phyloP scores from a whole-genome alignment of 1,140 invertebrate species.

The Ceratina australensis region DNA sequence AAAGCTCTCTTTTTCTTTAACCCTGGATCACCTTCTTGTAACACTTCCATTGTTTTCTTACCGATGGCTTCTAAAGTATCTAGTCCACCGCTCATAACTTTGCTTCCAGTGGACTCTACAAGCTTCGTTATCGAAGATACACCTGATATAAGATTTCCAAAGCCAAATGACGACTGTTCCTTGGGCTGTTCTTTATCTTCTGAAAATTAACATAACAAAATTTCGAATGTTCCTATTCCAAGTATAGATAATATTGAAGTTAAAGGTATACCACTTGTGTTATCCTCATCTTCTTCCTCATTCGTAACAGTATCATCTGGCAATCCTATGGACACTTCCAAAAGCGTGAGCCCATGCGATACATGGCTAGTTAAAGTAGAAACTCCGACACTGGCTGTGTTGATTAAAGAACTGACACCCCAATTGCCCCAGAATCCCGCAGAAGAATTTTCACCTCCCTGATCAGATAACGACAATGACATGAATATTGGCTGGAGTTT shows the following conservation, averaged over 20 bases:
- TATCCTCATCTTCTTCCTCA: constrained; percentile 69
- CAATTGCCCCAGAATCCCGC: constrained; percentile 83
- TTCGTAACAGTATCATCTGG: constrained; percentile 83
- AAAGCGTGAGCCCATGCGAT: constrained; percentile 86
- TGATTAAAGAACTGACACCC: constrained; percentile 86
- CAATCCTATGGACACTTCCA: constrained; percentile 88
- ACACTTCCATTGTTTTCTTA: constrained; percentile 95
- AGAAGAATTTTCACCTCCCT: constrained; percentile 44
- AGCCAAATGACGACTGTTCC: constrained; percentile 77
- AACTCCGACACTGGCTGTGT: constrained; percentile 86
- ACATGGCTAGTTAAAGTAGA: constrained; percentile 88
- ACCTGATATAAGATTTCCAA: constrained; percentile 84
- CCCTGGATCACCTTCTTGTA: constrained; percentile 94
- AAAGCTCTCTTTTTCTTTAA: constrained; percentile 90
- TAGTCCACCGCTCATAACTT: constrained; percentile 90
- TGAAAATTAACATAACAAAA: constrained; percentile 46
- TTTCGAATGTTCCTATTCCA: background rate
- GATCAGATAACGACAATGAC: constrained; percentile 50
- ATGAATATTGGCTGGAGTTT: constrained; percentile 65
- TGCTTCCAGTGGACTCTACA: constrained; percentile 87
- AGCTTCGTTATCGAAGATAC: constrained; percentile 84
- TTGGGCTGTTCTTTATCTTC: constrained; percentile 52
- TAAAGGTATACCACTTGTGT: constrained; percentile 39
- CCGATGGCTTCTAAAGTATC: constrained; percentile 95
- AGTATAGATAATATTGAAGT: background rate